Evolutionary conservation across 2,797 vertebrate genomes (phyloP), one percentile per base, ranked within the genome.

Genomic region (Betta splendens): DNA sequence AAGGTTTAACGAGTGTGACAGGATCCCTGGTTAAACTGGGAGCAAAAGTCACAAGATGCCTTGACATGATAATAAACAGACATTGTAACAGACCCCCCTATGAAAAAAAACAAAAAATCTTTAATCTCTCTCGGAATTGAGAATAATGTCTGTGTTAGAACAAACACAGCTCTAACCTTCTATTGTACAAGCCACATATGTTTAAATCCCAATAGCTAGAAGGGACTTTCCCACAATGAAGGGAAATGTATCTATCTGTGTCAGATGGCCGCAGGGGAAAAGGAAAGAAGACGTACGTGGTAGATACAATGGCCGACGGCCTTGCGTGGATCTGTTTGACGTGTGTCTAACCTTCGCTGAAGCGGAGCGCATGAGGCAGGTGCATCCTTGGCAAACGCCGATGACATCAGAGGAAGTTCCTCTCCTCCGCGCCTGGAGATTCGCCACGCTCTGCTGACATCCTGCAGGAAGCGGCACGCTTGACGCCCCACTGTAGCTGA

Each of bases 371-470:
- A 65, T 26, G 50, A 69, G 67, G 69, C 87, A 90, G 89, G 87
- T 91, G 89, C 81, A 88, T 91, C 89, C 89, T 90, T 38, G 12
- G 33, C 56, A 55, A 82, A 63, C 5, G 18, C 51, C 11, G 61
- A 63, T 88, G 85, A 88, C 79, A 85, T 89, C 81, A 86, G 66
- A 66, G 89, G 85, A 89, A 88, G 79, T 83, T 79, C 73, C 76
- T 81, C 48, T 87, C 71, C 48, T 79, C 43, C 1, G 51, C 64
- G 64, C 81, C 37, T 26, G 43, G 46, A 73, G 66, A 64, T 76
- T 68, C 40, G 45, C 52, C 47, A 38, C 61, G 46, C 43, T 69
- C 45, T 49, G 20, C 54, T 69, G 15, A 20, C 67, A 83, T 87
- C 83, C 85, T 82, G 68, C 75, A 86, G 88, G 84, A 89, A 87